Percentiles rank a stretch among this genome's conserved stretches.
Conservation (phyloP, 2,888 invertebrate species). For the Caenorhabditis angaria region DNA sequence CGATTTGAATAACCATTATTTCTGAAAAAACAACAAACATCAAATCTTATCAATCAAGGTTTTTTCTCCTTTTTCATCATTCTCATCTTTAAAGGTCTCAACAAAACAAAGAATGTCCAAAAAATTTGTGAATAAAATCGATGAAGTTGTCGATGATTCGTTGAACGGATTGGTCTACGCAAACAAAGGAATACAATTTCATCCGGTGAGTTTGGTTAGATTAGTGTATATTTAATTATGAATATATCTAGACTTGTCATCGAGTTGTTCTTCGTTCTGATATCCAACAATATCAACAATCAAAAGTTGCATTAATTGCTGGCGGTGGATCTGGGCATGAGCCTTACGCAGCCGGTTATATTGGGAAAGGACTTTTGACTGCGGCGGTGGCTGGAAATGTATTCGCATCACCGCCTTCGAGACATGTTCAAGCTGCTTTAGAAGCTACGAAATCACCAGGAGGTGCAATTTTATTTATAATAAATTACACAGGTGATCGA, state of each 20-base stretch:
- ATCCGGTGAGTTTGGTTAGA: constrained; percentile 31
- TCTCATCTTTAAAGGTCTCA: too few relatives aligned
- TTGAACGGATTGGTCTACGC: constrained; percentile 52
- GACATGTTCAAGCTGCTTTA: constrained; percentile 79
- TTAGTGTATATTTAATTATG: background rate
- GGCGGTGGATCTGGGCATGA: constrained; percentile 89
- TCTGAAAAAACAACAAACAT: too few relatives aligned
- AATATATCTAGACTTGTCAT: constrained; percentile 26
- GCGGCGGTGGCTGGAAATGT: constrained; percentile 82
- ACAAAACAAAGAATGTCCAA: constrained; percentile 40
- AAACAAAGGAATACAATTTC: constrained; percentile 40
- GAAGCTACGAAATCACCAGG: constrained; percentile 44
- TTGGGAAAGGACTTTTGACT: constrained; percentile 84
- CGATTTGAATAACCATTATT: too few relatives aligned
- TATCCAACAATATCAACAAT: constrained; percentile 6
- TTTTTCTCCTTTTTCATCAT: too few relatives aligned
- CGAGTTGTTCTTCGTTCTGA: constrained; percentile 30
- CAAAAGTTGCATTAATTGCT: constrained; percentile 51
- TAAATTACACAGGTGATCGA: constrained; percentile 83
- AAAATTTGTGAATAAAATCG: constrained; percentile 60
- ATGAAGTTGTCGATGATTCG: constrained; percentile 56
- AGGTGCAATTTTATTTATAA: constrained; percentile 81
- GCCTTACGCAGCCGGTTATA: constrained; percentile 79
- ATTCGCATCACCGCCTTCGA: constrained; percentile 83
- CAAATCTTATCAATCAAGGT: too few relatives aligned